Conservation (phyloP, 2,797 vertebrate species). For the Hipposideros larvatus region DNA sequence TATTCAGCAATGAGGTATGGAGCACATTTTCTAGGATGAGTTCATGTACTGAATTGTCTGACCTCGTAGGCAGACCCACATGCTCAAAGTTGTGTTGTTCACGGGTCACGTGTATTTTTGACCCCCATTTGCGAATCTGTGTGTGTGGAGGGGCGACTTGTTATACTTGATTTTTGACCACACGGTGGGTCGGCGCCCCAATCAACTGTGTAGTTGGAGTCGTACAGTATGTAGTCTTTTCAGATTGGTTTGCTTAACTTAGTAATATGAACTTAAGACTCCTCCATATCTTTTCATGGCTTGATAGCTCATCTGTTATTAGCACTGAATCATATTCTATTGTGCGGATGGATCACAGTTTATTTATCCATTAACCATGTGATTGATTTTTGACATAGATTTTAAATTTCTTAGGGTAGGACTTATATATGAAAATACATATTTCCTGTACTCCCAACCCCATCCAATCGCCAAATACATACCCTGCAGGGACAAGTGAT, state of each 20-base stretch:
- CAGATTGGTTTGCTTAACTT: background rate
- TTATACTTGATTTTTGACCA: background rate
- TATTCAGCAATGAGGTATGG: too few relatives aligned
- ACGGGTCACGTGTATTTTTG: background rate
- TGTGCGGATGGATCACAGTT: background rate
- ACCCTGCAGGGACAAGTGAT: background rate
- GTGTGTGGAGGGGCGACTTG: background rate
- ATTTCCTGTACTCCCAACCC: background rate
- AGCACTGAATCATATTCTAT: background rate
- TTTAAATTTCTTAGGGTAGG: background rate
- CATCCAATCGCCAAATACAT: background rate
- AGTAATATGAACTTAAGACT: background rate
- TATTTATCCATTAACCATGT: background rate
- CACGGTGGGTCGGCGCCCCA: too few relatives aligned
- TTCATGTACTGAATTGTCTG: too few relatives aligned
- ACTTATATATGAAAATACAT: background rate
- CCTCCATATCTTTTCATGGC: background rate
- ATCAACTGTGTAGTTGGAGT: background rate
- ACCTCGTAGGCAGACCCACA: background rate
- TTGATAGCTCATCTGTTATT: background rate
- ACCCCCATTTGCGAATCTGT: background rate
- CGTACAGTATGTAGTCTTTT: background rate
- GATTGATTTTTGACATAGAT: background rate
- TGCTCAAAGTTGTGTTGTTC: background rate
- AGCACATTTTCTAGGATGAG: too few relatives aligned